A percentile compares a stretch with the other conserved stretches of the same genome.
These are phyloP conservation scores for Standfussiana lucernea DNA, from an alignment of 2,888 invertebrate genomes.

Conservation along the genomic window DNA sequence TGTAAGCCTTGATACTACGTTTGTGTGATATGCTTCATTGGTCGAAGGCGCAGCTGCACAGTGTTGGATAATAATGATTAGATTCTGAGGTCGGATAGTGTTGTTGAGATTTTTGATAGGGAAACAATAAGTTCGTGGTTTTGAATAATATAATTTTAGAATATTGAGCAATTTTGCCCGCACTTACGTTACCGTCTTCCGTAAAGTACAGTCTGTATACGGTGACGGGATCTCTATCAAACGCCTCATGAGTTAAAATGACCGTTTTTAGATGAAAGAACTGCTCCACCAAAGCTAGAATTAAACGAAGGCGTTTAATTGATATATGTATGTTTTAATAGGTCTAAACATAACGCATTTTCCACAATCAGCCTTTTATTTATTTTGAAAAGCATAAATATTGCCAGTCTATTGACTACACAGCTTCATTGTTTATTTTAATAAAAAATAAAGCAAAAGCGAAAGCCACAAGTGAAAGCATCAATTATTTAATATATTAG, in stretches of 20 bases:
- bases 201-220: not conserved
- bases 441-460: too few relatives aligned
- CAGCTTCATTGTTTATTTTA: not conserved
- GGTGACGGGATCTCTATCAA: not conserved
- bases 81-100: constrained; percentile 30
- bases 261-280: not conserved
- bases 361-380: not conserved
- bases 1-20: constrained; percentile 22
- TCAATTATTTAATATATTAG: not conserved
- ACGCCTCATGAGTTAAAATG: not conserved
- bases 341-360: too few relatives aligned
- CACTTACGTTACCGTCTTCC: not conserved
- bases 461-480: not conserved
- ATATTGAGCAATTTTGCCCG: not conserved
- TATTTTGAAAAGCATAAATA: not conserved
- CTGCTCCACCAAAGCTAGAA: not conserved
- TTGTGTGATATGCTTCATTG: constrained; percentile 51
- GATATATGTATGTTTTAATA: not conserved
- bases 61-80: constrained; percentile 15
- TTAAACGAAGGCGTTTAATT: not conserved
- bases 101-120: constrained; percentile 5
- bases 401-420: not conserved
- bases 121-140: constrained; percentile 23
- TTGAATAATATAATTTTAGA: not conserved
- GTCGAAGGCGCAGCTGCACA: constrained; percentile 18